phyloP scores from a whole-genome alignment of 2,888 invertebrate genomes.

The Platerodrilus igneus region DNA sequence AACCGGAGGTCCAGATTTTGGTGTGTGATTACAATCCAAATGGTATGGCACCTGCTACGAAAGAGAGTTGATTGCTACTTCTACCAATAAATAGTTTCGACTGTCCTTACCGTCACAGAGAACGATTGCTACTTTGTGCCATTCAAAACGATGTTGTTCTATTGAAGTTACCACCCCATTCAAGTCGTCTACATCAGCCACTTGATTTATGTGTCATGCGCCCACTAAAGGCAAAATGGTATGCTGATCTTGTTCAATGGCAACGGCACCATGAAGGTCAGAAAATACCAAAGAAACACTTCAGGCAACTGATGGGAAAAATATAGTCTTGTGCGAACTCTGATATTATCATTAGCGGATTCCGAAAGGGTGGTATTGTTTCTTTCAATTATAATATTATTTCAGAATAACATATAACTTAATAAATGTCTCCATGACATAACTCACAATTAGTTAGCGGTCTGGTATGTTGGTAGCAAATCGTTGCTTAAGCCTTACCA shows the following conservation, averaged over 20 bases:
- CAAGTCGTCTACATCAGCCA: constrained; percentile 6
- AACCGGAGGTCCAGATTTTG: no score
- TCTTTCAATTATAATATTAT: no score
- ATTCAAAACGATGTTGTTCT: constrained; percentile 8
- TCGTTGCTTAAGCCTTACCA: no score
- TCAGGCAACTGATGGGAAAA: constrained; percentile 1
- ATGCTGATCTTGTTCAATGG: constrained; percentile 9
- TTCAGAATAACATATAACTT: no score
- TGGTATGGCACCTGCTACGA: no score
- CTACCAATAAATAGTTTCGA: no score
- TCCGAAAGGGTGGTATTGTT: constrained; percentile 3
- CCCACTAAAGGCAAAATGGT: constrained; percentile 9
- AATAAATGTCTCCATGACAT: no score
- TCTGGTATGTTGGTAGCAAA: no score
- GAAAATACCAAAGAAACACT: constrained; percentile 7
- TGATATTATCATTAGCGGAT: constrained; percentile 8
- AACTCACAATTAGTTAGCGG: no score
- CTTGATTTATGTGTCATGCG: constrained; percentile 9
- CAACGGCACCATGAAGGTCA: constrained; percentile 8
- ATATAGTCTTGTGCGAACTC: constrained; percentile 5
- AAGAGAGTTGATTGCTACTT: no score
- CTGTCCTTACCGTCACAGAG: no score
- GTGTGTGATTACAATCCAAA: no score
- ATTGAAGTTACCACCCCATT: constrained; percentile 8
- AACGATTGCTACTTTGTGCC: constrained; percentile 5